Conservation (phyloP, 2,888 invertebrate genomes). For the Alitta virens region DNA sequence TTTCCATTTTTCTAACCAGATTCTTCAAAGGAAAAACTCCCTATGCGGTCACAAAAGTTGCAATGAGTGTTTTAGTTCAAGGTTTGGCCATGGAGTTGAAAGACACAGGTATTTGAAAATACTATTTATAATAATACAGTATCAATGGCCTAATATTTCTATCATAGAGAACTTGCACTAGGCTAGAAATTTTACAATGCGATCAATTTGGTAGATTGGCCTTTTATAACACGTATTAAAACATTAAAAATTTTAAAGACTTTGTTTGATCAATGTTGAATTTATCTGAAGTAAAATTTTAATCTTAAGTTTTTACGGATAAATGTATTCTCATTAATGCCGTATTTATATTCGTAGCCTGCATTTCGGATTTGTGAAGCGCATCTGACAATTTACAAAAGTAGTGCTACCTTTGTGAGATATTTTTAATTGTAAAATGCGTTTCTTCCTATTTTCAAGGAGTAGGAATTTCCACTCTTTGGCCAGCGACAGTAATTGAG, state of each 20-base stretch:
- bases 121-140: not conserved
- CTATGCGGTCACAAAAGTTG: conserved; percentile 42
- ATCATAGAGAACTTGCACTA: too few relatives aligned
- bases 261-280: too few relatives aligned
- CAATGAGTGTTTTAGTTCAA: conserved; percentile 40
- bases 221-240: too few relatives aligned
- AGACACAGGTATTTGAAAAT: conserved; percentile 30
- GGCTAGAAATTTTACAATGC: too few relatives aligned
- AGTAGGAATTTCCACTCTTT: conserved; percentile 38
- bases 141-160: too few relatives aligned
- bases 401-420: too few relatives aligned
- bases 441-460: conserved; percentile 25
- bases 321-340: not conserved
- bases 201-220: too few relatives aligned
- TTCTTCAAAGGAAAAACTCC: conserved; percentile 48
- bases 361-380: too few relatives aligned
- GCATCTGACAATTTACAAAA: too few relatives aligned
- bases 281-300: not conserved
- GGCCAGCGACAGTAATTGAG: conserved; percentile 44
- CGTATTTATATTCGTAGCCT: not conserved
- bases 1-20: conserved; percentile 25
- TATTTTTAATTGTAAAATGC: too few relatives aligned
- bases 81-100: conserved; percentile 40
- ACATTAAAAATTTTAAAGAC: too few relatives aligned
- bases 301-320: not conserved